Base-by-base conservation (phyloP, 2,113 vertebrate genomes). In the Casuarius casuarius region DNA sequence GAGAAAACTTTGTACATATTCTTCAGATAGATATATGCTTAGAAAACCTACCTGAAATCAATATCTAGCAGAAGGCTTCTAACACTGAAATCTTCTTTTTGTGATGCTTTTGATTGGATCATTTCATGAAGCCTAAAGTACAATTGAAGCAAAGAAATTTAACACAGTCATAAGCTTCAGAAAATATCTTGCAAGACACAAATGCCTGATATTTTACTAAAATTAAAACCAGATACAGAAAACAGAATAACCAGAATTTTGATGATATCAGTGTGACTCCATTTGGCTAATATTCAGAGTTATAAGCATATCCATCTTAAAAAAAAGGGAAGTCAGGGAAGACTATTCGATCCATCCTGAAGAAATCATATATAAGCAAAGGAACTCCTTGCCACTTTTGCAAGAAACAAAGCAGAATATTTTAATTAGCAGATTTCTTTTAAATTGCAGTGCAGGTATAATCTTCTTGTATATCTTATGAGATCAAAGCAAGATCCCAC, bases 11-110 rank as follows among this genome's bases (percentile, higher is more conserved):
- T 63, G 25, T 29, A 18, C 8, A 21, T 35, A 25, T 13, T 90
- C 35, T 62, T 83, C n/a, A 76, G 54, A 70, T 1, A 63, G 12
- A 63, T 10, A 74, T 68, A 77, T 0, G 1, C 44, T 44, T 85
- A 26, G 58, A 94, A 96, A 98, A 96, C 96, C 65, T 87, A 99
- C 99, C 99, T 99, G 98, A 99, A 99, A 98, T 99, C 99, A 94
- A 99, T 99, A 98, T 99, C 99, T 96, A 99, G 96, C 94, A 99
- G 97, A 73, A 99, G 98, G 96, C 99, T 99, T 97, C 97, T 99
- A 92, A 99, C 93, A 4, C 84, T 76, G 38, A 96, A 88, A 35
- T 97, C 87, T 33, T 97, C 93, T 48, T 97, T 96, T 86, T 97
- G 97, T 72, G 97, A 92, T 79, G 98, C 98, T 80, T 98, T 97